phyloP scores from a whole-genome alignment of 2,888 invertebrate genomes.

The Bembecia ichneumoniformis region DNA sequence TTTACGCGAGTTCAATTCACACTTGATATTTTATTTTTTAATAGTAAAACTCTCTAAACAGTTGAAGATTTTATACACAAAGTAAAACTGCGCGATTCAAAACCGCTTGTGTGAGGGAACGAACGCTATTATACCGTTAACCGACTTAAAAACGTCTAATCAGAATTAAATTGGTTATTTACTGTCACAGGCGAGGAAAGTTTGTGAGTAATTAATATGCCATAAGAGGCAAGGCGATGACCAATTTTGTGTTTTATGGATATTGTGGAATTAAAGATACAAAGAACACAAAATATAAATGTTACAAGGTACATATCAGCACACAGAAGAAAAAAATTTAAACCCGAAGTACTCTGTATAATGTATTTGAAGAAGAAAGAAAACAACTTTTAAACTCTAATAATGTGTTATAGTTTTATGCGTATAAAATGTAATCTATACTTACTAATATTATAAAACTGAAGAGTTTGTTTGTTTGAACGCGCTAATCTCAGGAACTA shows the following conservation, averaged over 20 bases:
- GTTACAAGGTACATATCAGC: no score
- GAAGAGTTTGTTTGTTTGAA: no score
- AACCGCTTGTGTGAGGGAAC: conserved; percentile 32
- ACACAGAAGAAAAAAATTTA: no score
- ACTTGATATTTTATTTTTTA: no score
- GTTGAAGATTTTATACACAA: conserved; percentile 35
- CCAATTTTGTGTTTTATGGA: background rate
- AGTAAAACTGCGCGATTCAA: conserved; percentile 36
- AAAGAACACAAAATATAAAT: background rate
- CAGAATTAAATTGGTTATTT: conserved; percentile 47
- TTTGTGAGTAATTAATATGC: background rate
- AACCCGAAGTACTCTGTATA: no score
- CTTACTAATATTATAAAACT: no score
- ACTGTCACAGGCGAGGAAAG: conserved; percentile 23
- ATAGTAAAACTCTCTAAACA: conserved; percentile 40
- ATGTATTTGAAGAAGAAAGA: no score
- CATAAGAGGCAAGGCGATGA: background rate
- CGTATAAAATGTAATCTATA: no score
- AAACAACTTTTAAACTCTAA: no score
- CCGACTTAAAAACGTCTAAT: conserved; percentile 45
- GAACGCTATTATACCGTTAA: conserved; percentile 45
- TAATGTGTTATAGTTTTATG: no score
- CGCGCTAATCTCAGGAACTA: no score
- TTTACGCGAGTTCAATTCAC: no score
- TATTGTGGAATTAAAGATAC: background rate